Evolutionary conservation across 2,888 invertebrate genomes (phyloP), one percentile per base, ranked within the genome.

Genomic region (Cerastis rubricosa): DNA sequence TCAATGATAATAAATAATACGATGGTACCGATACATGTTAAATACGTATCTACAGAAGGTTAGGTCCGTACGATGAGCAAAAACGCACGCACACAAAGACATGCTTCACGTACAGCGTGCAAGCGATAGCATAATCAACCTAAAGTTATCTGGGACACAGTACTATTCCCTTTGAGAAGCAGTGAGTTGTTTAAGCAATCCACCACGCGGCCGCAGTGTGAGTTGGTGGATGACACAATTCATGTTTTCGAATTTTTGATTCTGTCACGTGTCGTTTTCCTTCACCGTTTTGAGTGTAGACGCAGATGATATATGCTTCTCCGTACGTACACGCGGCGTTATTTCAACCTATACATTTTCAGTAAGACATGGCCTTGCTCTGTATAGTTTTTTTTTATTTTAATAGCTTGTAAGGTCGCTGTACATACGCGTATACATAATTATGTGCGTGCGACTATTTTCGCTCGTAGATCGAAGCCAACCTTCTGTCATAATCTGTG

Each of bases 1-100:
- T 84, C 86, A 89, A 90, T 89, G 88, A 90, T 87, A 87, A 89
- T 92, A 91, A 93, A 91, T 91, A 91, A 90, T 83, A 89, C 83
- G 90, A 91, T 89, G 87, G 87, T 83, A 77, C 43, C 63, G 78
- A 82, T 35, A 45, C 4, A n/a, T 35, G 45, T 40, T 6, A 63
- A 3, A 29, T 8, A 11, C 0, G 2, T 17, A 7, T 2, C n/a
- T 40, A 8, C 61, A 77, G 81, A 77, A 77, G 61, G n/a, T 17
- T 8, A 0, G 9, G 0, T 59, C 3, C 4, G 19, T 14, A 12
- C 12, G 8, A 47, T 29, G 1, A 47, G 9, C 6, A 2, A 35
- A 17, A 43, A 22, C 12, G 5, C 2, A 19, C 11, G 12, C 51
- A 54, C 22, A 6, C 5, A 17, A n/a, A n/a, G n/a, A 47, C 47